These are phyloP conservation scores for Ormyrus nitidulus DNA, from an alignment of 2,888 invertebrate genomes.

Conservation along the genomic window DNA sequence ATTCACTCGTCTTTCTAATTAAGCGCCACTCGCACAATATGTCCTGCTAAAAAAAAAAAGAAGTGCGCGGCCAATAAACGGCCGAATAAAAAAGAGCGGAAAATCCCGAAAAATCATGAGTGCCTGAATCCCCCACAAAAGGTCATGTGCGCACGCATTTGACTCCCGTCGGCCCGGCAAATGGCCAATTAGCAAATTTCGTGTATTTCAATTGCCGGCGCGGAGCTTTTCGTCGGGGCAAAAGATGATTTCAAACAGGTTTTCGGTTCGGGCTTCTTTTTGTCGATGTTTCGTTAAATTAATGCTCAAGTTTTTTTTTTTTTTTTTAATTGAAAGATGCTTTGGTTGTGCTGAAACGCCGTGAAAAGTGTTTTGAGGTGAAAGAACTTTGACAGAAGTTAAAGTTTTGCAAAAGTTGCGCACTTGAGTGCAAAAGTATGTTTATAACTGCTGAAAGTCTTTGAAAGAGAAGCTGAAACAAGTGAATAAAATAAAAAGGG, in stretches of 20 bases:
- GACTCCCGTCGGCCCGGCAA: background rate
- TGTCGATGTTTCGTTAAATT: too few relatives aligned
- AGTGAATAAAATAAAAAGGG: too few relatives aligned
- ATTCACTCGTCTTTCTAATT: constrained; percentile 14
- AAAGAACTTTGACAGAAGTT: too few relatives aligned
- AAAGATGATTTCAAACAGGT: too few relatives aligned
- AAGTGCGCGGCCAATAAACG: background rate
- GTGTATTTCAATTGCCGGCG: background rate
- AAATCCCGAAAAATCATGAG: constrained; percentile 29
- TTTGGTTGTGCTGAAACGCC: too few relatives aligned
- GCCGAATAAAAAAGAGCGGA: constrained; percentile 20
- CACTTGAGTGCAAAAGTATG: background rate
- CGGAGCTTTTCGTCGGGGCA: background rate
- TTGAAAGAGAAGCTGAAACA: too few relatives aligned
- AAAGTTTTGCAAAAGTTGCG: background rate
- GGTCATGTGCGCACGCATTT: background rate
- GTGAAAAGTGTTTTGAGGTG: too few relatives aligned
- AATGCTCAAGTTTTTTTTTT: background rate
- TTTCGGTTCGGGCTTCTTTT: too few relatives aligned
- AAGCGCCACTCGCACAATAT: background rate
- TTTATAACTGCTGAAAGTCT: too few relatives aligned
- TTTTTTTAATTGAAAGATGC: background rate
- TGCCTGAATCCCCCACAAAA: background rate
- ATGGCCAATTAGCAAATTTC: constrained; percentile 30
- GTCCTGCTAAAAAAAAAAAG: background rate